Evolutionary conservation across 2,888 invertebrate genomes (phyloP), one percentile per base, ranked within the genome.

Genomic region (Cantharis rufa): DNA sequence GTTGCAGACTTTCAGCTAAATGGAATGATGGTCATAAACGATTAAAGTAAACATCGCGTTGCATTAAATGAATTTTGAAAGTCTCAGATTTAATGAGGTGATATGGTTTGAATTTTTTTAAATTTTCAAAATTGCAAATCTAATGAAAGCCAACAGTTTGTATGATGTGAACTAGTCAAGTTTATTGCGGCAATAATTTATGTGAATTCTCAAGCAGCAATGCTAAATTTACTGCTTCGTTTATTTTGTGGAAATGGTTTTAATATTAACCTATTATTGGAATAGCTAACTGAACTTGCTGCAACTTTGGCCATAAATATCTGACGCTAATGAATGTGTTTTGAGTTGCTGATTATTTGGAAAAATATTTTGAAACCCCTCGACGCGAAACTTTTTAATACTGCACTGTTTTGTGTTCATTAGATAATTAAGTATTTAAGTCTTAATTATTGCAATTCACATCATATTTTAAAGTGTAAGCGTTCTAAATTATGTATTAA

Each of bases 1-100:
- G 75, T 75, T 78, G 73, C 76, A 80, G 79, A 75, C 77, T 78
- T 73, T 74, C 66, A 77, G 73, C 71, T 80, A 77, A 77, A 79
- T 72, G 79, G 77, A 80, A 74, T 74, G 74, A 69, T 73, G 74
- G 74, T 76, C 74, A 76, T 80, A 79, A 79, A 77, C 72, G 70
- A 75, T 79, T 77, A 48, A 69, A 74, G 74, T 71, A 71, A 71
- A 28, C 64, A 71, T 64, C 21, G 48, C 68, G 16, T 72, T 66
- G 24, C n/a, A 66, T 66, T 72, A 18, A 62, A 72, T 72, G 16
- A 48, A 72, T 32, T 48, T 72, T 72, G n/a, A 48, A 48, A 72
- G 13, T 70, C 18, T 32, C 15, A 61, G 15, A 28, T 32, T 70
- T 70, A n/a, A 70, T 32, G 32, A 32, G 32, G 18, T 71, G 61